Evolutionary conservation across 1,140 invertebrate genomes (phyloP).

Genomic region (Armadillidium nasatum): DNA sequence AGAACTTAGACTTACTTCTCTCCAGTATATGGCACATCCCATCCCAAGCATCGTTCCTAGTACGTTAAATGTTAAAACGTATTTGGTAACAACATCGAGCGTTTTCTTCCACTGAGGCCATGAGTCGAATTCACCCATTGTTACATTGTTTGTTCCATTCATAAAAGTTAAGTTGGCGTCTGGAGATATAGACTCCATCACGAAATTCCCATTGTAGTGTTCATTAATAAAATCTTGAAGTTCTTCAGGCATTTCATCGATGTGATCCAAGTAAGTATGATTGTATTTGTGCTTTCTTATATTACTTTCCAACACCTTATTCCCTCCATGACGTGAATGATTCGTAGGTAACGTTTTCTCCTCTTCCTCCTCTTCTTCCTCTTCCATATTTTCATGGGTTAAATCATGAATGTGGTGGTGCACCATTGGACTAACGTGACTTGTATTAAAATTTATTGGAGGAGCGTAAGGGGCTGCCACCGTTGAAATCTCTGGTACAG

Average conservation of each 20-base stretch:
- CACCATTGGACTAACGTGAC: neutral
- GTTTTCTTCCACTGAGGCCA: slow-evolving; percentile 21
- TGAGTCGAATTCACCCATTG: neutral
- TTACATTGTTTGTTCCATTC: neutral
- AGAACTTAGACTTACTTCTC: slow-evolving; percentile 16
- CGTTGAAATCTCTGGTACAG: too few species aligned
- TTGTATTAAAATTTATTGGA: neutral
- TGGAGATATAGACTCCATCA: neutral
- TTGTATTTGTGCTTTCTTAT: neutral
- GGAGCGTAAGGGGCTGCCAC: neutral
- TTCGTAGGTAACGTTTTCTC: too few species aligned
- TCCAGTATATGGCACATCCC: slow-evolving; percentile 29
- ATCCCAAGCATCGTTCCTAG: slow-evolving; percentile 28
- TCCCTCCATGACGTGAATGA: too few species aligned
- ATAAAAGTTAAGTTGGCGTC: neutral
- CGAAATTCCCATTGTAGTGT: neutral
- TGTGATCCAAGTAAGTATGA: neutral
- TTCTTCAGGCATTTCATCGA: neutral
- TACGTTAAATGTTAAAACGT: slow-evolving; percentile 22
- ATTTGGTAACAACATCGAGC: slow-evolving; percentile 15
- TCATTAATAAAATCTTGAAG: neutral
- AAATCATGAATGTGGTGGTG: neutral
- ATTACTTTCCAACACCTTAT: neutral
- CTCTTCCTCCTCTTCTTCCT: too few species aligned
- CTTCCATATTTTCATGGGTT: too few species aligned